phyloP scores from a whole-genome alignment of 2,797 vertebrate genomes.

The Sebastes flavidus region DNA sequence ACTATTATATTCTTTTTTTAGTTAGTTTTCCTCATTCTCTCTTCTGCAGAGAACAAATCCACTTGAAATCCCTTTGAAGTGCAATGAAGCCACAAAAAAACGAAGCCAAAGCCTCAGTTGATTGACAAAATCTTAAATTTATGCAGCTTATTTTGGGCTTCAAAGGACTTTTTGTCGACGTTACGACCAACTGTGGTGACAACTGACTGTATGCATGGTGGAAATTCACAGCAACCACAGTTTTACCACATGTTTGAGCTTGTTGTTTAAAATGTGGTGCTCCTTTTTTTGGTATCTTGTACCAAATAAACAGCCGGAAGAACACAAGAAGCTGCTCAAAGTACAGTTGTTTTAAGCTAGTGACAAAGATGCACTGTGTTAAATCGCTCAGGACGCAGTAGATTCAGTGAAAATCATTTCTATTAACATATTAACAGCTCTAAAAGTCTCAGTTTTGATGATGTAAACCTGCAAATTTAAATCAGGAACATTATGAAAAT shows the following conservation, averaged over 20 bases:
- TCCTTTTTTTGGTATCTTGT: background rate
- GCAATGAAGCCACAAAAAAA: constrained; percentile 2
- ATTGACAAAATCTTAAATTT: constrained; percentile 34
- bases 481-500: background rate
- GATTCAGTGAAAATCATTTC: background rate
- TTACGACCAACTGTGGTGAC: constrained; percentile 2
- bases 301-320: background rate
- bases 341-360: background rate
- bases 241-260: background rate
- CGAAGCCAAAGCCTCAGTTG: constrained; percentile 12
- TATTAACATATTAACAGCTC: background rate
- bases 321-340: background rate
- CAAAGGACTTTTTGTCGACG: constrained; percentile 5
- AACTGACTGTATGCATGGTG: background rate
- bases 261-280: background rate
- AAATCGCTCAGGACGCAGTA: background rate
- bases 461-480: background rate
- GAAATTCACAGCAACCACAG: background rate
- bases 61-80: constrained; percentile 27
- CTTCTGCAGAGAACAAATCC: constrained; percentile 23
- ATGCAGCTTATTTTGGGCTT: constrained; percentile 22
- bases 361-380: background rate
- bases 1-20: constrained; percentile 5
- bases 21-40: constrained; percentile 18
- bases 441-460: background rate